Conservation (phyloP, 2,888 invertebrate genomes). For the Torymus tubicola region DNA sequence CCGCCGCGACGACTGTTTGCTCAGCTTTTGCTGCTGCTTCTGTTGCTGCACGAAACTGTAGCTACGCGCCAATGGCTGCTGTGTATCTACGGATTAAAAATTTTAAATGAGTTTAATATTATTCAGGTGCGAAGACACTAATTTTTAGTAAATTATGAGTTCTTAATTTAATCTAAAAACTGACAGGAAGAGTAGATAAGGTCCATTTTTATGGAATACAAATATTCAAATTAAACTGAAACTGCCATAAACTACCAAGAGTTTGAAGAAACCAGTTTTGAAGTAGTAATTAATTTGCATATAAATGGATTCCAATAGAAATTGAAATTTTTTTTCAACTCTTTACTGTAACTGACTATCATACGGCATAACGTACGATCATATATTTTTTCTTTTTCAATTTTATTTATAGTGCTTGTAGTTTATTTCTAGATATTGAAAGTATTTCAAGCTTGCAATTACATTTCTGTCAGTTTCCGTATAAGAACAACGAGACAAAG, state of each 20-base stretch:
- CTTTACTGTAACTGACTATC: not conserved
- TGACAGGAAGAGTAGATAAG: not conserved
- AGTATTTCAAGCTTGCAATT: no score
- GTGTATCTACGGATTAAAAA: slow-evolving; percentile 65
- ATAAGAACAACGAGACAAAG: no score
- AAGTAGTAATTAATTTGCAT: slow-evolving; percentile 5
- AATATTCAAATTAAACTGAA: not conserved
- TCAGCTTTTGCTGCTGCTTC: slow-evolving; percentile 64
- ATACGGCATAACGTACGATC: no score
- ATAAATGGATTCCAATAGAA: not conserved
- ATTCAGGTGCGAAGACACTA: no score
- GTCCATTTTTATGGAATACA: no score
- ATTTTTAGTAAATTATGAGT: no score
- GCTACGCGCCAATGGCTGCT: slow-evolving; percentile 79
- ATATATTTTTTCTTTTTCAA: no score
- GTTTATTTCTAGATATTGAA: no score
- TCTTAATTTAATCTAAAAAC: no score
- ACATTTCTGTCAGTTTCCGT: no score
- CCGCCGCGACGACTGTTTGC: slow-evolving; percentile 68
- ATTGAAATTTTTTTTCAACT: not conserved
- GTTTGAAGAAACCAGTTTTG: slow-evolving; percentile 8
- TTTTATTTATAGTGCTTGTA: no score
- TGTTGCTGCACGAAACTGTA: slow-evolving; percentile 78
- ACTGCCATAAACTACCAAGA: not conserved
- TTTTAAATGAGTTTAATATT: no score